phyloP scores from a whole-genome alignment of 2,113 vertebrate species.

The Lophochroa leadbeateri region DNA sequence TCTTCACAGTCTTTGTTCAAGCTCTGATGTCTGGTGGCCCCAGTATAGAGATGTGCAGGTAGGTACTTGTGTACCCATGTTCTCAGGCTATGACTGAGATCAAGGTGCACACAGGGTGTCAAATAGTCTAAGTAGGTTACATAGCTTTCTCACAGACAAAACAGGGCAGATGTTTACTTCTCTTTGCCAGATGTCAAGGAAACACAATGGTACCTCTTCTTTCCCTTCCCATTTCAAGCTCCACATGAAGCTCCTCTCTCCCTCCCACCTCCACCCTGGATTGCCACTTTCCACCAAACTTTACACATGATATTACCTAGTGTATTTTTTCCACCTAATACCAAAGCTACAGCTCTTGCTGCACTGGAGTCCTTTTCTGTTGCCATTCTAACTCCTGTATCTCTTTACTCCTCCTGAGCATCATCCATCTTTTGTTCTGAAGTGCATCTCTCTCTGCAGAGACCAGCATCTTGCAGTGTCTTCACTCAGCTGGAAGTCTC shows the following conservation, averaged over 20 bases:
- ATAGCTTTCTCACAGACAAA: not conserved
- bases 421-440: not conserved
- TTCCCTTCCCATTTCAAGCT: not conserved
- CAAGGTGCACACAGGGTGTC: not conserved
- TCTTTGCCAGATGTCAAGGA: not conserved
- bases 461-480: not conserved
- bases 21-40: not conserved
- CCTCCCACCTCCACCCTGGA: not conserved
- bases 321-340: not conserved
- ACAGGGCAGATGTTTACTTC: not conserved
- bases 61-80: not conserved
- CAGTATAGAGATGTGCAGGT: accelerated
- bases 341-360: not conserved
- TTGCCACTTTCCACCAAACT: not conserved
- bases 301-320: not conserved
- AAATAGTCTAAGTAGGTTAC: not conserved
- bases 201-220: not conserved
- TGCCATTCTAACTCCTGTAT: not conserved
- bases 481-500: not conserved
- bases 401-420: not conserved
- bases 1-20: not conserved
- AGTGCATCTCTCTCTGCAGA: not conserved
- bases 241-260: not conserved
- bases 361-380: not conserved
- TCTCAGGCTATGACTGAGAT: not conserved